Evolutionary conservation across 1,140 invertebrate species (phyloP), one percentile per base, ranked within the genome.

Genomic region (Medauroidea extradentata): DNA sequence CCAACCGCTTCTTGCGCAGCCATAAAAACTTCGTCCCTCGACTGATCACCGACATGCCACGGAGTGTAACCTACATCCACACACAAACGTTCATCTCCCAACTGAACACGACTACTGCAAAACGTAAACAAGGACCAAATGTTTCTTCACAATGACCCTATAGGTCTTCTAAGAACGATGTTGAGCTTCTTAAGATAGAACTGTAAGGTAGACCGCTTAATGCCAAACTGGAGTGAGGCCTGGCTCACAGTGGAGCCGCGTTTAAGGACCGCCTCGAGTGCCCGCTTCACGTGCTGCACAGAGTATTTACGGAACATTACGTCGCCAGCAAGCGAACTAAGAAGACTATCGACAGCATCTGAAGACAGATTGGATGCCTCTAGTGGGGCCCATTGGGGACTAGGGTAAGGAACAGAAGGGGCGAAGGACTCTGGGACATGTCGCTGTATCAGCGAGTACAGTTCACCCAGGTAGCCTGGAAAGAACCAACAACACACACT

Each of bases 1-100:
- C 81, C 81, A 60, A 78, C 80, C 67, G 84, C 82, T 74, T 88
- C 85, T 78, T 86, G 85, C 69, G 84, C 81, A 70, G 82, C 81
- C 69, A 87, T 78, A 73, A 86, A 85, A 68, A 86, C 82, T 76
- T 87, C 85, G 63, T 88, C 85, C 70, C 72, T 72, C 18, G 71
- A 57, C 79, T 83, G 79, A 67, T 82, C 81, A 57, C 83, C 82
- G 68, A 85, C 80, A 72, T 86, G 85, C 85, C 85, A 87, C 67
- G 76, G 72, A 67, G 74, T 75, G 74, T 81, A 83, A 71, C 80
- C 81, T 82, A 43, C 21, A 55, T 25, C 2, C 11, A 23, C 23
- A 46, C 24, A 59, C 57, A 70, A 64, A 55, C 24, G 7, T 4
- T n/a, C 43, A 19, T 25, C 21, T 19, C 14, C 48, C 53, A 13